Evolutionary conservation across 2,888 invertebrate genomes (phyloP).

Genomic region (Trichogramma dendrolimi): DNA sequence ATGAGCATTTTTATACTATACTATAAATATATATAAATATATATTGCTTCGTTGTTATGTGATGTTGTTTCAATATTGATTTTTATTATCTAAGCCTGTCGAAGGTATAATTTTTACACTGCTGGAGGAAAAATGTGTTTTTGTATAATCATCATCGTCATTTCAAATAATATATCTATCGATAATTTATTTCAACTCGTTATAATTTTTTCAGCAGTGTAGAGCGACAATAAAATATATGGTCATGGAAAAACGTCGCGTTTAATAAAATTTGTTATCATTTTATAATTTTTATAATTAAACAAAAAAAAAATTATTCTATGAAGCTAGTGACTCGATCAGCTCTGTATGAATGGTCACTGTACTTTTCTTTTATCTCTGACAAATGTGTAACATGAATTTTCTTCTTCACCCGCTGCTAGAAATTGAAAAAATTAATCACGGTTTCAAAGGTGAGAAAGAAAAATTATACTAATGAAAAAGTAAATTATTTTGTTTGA

Average conservation of each 20-base stretch:
- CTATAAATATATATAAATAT: background rate
- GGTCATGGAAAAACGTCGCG: constrained; percentile 3
- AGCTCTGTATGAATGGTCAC: background rate
- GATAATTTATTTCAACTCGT: background rate
- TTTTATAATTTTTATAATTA: background rate
- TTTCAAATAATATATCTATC: background rate
- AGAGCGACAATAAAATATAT: constrained; percentile 8
- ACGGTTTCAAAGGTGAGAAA: constrained; percentile 4
- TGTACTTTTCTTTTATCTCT: constrained; percentile 3
- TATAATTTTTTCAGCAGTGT: constrained; percentile 15
- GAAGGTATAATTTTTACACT: constrained; percentile 15
- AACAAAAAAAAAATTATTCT: background rate
- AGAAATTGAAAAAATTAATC: constrained; percentile 4
- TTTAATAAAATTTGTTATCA: constrained; percentile 12
- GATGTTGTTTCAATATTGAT: background rate
- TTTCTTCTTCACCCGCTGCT: constrained; percentile 12
- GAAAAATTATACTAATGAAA: constrained; percentile 27
- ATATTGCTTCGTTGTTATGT: constrained; percentile 12
- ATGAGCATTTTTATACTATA: constrained; percentile 4
- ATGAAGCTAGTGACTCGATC: background rate
- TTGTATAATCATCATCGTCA: constrained; percentile 6
- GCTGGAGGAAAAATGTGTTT: constrained; percentile 15
- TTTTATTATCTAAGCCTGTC: constrained; percentile 7
- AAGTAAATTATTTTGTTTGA: constrained; percentile 38
- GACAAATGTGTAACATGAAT: background rate